phyloP scores from a whole-genome alignment of 2,113 vertebrate species.

The Rousettus leschenaultii region DNA sequence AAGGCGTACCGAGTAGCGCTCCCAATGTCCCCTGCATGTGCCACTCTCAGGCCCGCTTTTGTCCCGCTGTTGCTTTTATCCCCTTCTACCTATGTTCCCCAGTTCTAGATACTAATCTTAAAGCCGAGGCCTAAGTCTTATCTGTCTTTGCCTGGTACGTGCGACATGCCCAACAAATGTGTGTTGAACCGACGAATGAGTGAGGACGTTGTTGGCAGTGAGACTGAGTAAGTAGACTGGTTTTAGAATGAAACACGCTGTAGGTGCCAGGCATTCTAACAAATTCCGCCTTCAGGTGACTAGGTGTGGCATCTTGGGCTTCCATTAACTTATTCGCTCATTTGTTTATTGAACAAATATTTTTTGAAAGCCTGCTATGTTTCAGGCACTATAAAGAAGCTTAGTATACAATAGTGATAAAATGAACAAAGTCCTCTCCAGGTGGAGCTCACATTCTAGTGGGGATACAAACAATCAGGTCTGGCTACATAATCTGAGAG shows the following conservation, averaged over 20 bases:
- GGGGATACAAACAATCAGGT: not conserved
- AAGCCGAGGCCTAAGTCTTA: not conserved
- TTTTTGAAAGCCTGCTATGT: not conserved
- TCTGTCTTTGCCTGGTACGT: not conserved
- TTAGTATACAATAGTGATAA: not conserved
- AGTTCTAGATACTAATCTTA: not conserved
- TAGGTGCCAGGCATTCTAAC: not conserved
- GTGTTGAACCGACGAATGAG: not conserved
- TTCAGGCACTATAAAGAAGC: not conserved
- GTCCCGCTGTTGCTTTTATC: not conserved
- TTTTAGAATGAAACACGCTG: not conserved
- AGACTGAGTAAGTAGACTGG: not conserved
- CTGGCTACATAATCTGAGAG: not conserved
- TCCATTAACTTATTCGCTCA: not conserved
- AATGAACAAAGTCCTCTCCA: not conserved
- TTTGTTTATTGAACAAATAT: not conserved
- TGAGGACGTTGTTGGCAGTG: not conserved
- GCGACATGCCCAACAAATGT: not conserved
- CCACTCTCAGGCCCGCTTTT: not conserved
- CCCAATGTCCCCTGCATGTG: too few species aligned
- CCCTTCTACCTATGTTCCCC: not conserved
- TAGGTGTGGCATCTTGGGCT: not conserved
- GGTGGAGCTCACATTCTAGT: not conserved
- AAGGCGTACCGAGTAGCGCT: fast-evolving
- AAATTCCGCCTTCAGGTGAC: not conserved